phyloP scores from a whole-genome alignment of 2,113 vertebrate genomes.

The Mirza zaza region DNA sequence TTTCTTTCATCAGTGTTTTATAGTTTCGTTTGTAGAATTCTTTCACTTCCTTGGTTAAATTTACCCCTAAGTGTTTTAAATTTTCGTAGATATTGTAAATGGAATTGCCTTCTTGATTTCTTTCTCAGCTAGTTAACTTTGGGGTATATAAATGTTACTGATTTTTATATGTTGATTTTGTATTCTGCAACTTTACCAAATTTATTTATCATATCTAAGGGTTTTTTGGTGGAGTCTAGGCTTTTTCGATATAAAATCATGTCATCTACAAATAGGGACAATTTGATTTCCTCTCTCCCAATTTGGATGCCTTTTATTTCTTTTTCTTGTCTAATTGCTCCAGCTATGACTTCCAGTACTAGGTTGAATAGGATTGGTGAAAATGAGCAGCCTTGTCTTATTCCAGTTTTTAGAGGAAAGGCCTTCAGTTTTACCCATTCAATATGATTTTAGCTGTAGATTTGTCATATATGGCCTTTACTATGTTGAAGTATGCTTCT shows the following conservation, averaged over 20 bases:
- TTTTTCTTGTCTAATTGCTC: too few species aligned
- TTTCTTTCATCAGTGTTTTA: background rate
- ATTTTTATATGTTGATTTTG: background rate
- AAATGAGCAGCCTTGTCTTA: background rate
- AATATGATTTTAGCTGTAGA: background rate
- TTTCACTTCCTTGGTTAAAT: background rate
- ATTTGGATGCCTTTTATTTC: too few species aligned
- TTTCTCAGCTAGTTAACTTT: background rate
- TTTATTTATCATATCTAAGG: background rate
- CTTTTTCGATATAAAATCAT: background rate
- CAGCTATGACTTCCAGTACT: too few species aligned
- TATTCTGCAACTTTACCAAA: background rate
- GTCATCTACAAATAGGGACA: background rate
- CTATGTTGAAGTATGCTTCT: background rate
- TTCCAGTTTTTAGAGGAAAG: background rate
- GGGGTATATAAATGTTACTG: background rate
- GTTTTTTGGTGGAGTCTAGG: background rate
- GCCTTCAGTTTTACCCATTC: background rate
- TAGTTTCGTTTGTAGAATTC: background rate
- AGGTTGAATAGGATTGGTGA: too few species aligned
- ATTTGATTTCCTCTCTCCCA: background rate
- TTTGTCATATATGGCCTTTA: background rate
- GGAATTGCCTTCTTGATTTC: background rate
- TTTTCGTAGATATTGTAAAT: background rate
- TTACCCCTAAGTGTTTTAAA: background rate